Evolutionary conservation across 2,888 invertebrate genomes (phyloP).

Genomic region (Mimachlamys varia): DNA sequence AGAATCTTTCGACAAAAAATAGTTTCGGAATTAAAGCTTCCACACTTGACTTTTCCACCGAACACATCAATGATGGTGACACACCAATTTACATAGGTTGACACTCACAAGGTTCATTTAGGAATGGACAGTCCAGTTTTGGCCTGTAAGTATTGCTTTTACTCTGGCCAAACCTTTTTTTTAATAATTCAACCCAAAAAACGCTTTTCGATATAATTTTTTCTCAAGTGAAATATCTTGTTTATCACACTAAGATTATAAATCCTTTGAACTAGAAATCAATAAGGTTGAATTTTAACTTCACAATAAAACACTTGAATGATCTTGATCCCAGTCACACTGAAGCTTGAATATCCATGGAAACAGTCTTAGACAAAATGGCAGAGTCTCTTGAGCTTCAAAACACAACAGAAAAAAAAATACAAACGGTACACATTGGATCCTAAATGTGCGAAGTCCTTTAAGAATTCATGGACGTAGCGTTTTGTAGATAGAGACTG

Average conservation of each 20-base stretch:
- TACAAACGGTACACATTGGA: background rate
- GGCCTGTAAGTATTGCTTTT: no score
- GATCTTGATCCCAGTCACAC: background rate
- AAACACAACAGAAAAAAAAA: background rate
- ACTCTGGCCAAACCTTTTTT: no score
- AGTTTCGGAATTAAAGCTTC: background rate
- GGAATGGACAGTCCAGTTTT: no score
- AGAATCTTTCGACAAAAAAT: background rate
- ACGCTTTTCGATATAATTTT: no score
- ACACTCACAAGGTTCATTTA: no score
- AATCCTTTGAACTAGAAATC: background rate
- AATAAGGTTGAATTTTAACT: no score
- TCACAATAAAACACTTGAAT: background rate
- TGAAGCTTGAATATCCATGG: conserved; percentile 31
- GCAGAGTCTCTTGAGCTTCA: background rate
- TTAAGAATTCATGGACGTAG: background rate
- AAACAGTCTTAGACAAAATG: background rate
- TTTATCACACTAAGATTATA: background rate
- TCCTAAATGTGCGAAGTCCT: background rate
- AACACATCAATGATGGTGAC: background rate
- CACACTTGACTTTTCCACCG: background rate
- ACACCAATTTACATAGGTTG: background rate
- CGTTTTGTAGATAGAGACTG: background rate
- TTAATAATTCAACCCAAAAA: no score
- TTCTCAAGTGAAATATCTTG: no score